Evolutionary conservation across 2,888 invertebrate genomes (phyloP).

Genomic region (Sericinus montela): DNA sequence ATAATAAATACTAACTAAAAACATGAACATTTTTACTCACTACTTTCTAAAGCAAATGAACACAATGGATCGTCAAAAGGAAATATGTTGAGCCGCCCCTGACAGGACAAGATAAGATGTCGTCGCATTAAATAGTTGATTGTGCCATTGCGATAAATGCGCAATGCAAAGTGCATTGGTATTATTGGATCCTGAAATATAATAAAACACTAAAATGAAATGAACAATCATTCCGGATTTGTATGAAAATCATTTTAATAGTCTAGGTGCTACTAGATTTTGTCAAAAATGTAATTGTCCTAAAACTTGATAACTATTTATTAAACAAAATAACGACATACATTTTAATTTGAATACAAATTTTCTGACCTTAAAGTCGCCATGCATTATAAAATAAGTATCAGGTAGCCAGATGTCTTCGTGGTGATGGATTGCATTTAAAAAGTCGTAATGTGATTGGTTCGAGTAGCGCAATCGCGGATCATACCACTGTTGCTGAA

Average conservation of each 20-base stretch:
- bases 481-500: constrained; percentile 96
- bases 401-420: constrained; percentile 96
- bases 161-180: constrained; percentile 94
- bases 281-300: constrained; percentile 15
- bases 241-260: neutral
- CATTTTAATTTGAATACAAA: neutral
- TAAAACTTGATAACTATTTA: neutral
- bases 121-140: constrained; percentile 96
- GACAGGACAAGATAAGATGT: constrained; percentile 95
- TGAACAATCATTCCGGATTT: neutral
- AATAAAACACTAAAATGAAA: constrained; percentile 25
- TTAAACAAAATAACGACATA: neutral
- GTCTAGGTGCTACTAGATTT: constrained; percentile 3
- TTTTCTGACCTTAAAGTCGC: constrained; percentile 87
- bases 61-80: constrained; percentile 97
- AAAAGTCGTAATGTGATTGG: constrained; percentile 90
- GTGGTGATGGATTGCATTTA: constrained; percentile 96
- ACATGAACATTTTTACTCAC: constrained; percentile 81
- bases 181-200: constrained; percentile 88
- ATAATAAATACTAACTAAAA: neutral
- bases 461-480: constrained; percentile 93
- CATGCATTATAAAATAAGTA: constrained; percentile 97
- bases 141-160: constrained; percentile 95
- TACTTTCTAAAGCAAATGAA: constrained; percentile 97
- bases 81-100: constrained; percentile 95